Base-by-base conservation (phyloP, 1,140 invertebrate genomes). In the Zaprionus africanus region DNA sequence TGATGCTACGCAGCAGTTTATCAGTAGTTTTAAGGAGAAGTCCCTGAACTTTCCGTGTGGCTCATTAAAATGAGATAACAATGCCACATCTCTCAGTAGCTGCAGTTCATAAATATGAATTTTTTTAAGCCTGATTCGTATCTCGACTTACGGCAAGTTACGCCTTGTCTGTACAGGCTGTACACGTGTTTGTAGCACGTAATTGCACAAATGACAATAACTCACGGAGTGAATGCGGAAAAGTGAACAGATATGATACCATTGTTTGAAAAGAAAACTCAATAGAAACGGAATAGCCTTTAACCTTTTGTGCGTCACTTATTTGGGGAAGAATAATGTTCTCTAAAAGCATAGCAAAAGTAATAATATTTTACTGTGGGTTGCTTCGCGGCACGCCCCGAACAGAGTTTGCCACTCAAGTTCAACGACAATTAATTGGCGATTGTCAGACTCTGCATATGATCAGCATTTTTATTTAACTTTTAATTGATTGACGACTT, bases 401-500 rank as follows among this genome's bases (percentile, higher is more conserved):
- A 60, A 77, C 77, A 51, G 71, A 71, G 67, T 75, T 60, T 46
- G n/a, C 17, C 24, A 19, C 41, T 79, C 85, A 90, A 90, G 84
- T 90, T 88, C 74, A 88, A 61, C 54, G 81, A 65, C 64, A 87
- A 90, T 84, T 90, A 90, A 88, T 79, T 79, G 81, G 49, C 26
- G 64, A 69, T 82, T 77, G 60, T 58, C 43, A 36, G 58, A n/a
- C 19, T 51, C n/a, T 31, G 54, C 38, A 61, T 69, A 46, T 49
- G 56, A 58, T 53, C 53, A 49, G 24, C 43, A 31, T 49, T 87
- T 68, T 69, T 61, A 69, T 73, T 67, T 22, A 74, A 24, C 11
- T 88, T 86, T 87, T 87, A 87, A 87, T 87, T 87, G 84, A 87
- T 90, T 88, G 81, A 81, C 81, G 58, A 72, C 78, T 88, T 84